These are phyloP conservation scores for Galemys pyrenaicus DNA, from an alignment of 2,113 vertebrate genomes.

Conservation along the genomic window DNA sequence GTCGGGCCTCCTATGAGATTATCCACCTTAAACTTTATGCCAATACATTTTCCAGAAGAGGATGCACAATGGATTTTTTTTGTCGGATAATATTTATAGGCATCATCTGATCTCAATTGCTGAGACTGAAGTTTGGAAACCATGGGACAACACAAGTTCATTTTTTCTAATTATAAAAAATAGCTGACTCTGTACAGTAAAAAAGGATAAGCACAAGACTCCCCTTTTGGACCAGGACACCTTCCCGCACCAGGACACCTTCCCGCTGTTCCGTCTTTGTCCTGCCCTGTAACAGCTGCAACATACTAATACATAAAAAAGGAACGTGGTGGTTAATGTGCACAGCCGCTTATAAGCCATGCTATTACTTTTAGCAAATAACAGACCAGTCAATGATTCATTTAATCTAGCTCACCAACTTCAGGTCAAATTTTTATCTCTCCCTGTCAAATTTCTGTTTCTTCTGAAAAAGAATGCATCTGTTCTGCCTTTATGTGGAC, in stretches of 20 bases:
- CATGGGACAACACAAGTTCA: not conserved
- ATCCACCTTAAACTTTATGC: not conserved
- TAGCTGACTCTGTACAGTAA: slow-evolving; percentile 39
- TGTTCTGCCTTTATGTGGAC: not conserved
- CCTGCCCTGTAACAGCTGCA: not conserved
- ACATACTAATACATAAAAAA: not conserved
- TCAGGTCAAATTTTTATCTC: slow-evolving; percentile 56
- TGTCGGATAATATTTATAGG: slow-evolving; percentile 3
- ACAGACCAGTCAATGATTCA: slow-evolving; percentile 67
- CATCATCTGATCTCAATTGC: not conserved
- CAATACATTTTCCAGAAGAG: slow-evolving; percentile 34
- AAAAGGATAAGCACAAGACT: not conserved
- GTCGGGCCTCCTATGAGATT: not conserved
- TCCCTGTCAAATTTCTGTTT: not conserved
- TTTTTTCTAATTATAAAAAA: slow-evolving; percentile 52
- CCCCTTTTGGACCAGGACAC: not conserved
- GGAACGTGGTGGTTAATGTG: slow-evolving; percentile 66
- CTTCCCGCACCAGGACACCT: not conserved
- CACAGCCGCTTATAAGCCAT: slow-evolving; percentile 68
- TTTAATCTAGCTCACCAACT: slow-evolving; percentile 67
- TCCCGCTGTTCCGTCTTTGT: not conserved
- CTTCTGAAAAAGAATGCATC: not conserved
- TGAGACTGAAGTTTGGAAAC: slow-evolving; percentile 54
- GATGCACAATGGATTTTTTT: slow-evolving; percentile 14
- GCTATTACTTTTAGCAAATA: slow-evolving; percentile 79